These are phyloP conservation scores for Chromoteleia sp. DNA, from an alignment of 2,888 invertebrate species.

Conservation along the genomic window DNA sequence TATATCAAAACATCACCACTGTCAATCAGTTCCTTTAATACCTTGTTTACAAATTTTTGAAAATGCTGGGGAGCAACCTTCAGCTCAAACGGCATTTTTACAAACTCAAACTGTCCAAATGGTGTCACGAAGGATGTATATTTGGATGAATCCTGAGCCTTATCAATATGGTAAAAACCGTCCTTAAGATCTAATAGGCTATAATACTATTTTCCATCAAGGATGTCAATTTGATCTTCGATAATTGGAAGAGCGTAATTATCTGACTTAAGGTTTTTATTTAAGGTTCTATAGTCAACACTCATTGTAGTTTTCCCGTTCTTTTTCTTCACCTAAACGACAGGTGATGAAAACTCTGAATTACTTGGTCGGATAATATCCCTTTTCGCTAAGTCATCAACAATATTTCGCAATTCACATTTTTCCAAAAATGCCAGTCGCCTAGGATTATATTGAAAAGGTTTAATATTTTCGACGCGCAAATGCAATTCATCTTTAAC, in stretches of 20 bases:
- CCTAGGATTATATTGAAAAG: constrained; percentile 49
- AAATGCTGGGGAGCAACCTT: constrained; percentile 39
- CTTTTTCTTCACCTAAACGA: constrained; percentile 25
- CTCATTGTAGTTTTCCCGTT: constrained; percentile 16
- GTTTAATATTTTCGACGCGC: constrained; percentile 51
- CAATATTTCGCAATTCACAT: background rate
- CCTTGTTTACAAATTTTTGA: constrained; percentile 22
- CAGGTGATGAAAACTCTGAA: constrained; percentile 36
- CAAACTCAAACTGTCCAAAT: constrained; percentile 33
- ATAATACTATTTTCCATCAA: constrained; percentile 13
- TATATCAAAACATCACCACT: constrained; percentile 9
- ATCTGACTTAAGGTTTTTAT: constrained; percentile 27
- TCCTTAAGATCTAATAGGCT: constrained; percentile 30
- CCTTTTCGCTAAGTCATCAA: constrained; percentile 10
- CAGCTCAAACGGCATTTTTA: constrained; percentile 34
- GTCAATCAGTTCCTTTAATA: constrained; percentile 30
- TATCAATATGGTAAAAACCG: constrained; percentile 32
- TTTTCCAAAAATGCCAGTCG: constrained; percentile 32
- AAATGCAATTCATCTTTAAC: constrained; percentile 40
- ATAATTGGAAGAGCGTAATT: constrained; percentile 37
- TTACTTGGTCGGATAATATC: constrained; percentile 32
- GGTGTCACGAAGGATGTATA: constrained; percentile 34
- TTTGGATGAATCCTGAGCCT: constrained; percentile 28
- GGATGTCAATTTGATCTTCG: constrained; percentile 35
- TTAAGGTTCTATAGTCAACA: constrained; percentile 37